These are phyloP conservation scores for Ophthalmotilapia sp. DNA, from an alignment of 2,113 vertebrate genomes.

Conservation along the genomic window DNA sequence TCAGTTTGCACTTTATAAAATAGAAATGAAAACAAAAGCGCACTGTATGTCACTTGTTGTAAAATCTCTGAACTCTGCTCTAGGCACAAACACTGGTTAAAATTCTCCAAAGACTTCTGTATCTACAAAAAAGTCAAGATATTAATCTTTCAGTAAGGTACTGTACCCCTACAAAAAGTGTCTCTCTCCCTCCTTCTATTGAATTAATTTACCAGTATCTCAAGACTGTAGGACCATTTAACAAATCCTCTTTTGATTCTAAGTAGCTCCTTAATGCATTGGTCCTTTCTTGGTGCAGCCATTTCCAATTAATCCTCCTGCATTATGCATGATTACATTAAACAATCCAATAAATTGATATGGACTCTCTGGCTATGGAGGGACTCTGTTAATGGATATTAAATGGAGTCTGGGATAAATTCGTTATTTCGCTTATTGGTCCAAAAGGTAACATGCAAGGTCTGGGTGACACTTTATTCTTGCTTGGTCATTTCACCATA, in stretches of 20 bases:
- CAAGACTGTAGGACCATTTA: conserved; percentile 64
- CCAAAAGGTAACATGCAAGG: conserved; percentile 39
- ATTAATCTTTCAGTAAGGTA: conserved; percentile 40
- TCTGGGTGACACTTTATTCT: conserved; percentile 23
- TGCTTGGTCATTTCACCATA: neutral
- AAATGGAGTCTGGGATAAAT: conserved; percentile 64
- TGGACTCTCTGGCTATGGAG: conserved; percentile 59
- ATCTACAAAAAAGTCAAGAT: neutral
- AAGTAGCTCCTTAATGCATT: conserved; percentile 66
- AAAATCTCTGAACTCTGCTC: neutral
- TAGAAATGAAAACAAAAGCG: neutral
- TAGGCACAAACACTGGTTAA: neutral
- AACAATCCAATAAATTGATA: conserved; percentile 75
- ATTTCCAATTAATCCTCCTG: conserved; percentile 73
- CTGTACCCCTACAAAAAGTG: conserved; percentile 45
- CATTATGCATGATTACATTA: conserved; percentile 77
- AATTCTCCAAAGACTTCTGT: neutral
- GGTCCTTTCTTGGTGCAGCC: conserved; percentile 51
- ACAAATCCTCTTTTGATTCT: conserved; percentile 69
- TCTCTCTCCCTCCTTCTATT: conserved; percentile 16
- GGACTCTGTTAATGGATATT: conserved; percentile 68
- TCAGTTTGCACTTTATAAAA: neutral
- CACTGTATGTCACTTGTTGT: neutral
- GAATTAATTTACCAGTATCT: conserved; percentile 67
- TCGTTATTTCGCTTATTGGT: conserved; percentile 57